Conservation (phyloP, 2,113 vertebrate species). For the Globicephala melas region DNA sequence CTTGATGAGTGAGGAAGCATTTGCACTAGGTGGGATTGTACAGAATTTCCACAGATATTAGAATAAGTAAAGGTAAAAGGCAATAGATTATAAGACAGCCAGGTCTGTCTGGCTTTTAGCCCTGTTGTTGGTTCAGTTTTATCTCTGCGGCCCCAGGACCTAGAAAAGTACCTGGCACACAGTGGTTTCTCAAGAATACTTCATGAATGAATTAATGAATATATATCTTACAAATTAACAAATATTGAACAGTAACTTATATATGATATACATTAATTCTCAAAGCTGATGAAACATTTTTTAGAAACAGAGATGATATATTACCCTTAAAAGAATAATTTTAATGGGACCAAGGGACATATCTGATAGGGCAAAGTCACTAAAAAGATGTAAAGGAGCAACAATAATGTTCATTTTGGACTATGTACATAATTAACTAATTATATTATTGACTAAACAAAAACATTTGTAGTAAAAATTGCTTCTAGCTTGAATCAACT, state of each 20-base stretch:
- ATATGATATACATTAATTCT: neutral
- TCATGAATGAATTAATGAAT: neutral
- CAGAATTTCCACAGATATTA: neutral
- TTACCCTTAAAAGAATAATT: neutral
- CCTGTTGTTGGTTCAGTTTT: neutral
- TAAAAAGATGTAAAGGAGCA: neutral
- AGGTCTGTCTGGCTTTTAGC: neutral
- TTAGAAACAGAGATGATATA: neutral
- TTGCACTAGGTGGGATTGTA: neutral
- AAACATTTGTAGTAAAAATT: slow-evolving; percentile 34
- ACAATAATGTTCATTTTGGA: neutral
- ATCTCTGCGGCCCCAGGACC: neutral
- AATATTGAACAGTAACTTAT: neutral
- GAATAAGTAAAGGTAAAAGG: neutral
- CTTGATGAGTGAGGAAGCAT: neutral
- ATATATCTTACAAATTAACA: neutral
- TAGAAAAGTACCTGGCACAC: neutral
- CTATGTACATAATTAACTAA: neutral
- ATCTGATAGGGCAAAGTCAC: neutral
- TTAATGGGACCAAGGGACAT: neutral
- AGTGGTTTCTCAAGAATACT: neutral
- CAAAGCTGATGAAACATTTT: slow-evolving; percentile 6
- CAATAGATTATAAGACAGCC: neutral
- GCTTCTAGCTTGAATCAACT: slow-evolving; percentile 16
- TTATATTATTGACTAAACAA: slow-evolving; percentile 24